Base-by-base conservation (phyloP, 2,888 invertebrate species). In the Anodontia alba region DNA sequence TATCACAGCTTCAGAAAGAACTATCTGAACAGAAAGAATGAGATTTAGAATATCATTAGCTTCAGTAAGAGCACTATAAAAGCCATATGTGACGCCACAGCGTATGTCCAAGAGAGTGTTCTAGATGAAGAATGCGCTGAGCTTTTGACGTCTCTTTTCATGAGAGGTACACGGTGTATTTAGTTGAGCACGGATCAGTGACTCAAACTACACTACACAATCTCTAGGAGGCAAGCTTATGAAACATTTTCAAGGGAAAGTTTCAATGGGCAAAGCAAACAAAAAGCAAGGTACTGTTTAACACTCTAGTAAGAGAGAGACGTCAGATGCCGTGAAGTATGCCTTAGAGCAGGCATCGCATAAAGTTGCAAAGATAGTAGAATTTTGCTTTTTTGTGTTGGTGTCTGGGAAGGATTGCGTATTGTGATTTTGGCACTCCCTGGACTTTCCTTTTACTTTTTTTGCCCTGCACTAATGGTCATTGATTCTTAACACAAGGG, bases 1-100 rank as follows among this genome's bases (percentile, higher is more conserved):
- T 74, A 79, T 26, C 68, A 79, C 36, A 31, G 43, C 17, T 79
- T 75, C 73, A 43, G 75, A 26, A 71, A n/a, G 23, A 31, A 36
- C 42, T 57, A 42, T 23, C 26, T 70, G 0, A 71, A 69, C 23
- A 54, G n/a, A 57, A 26, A 38, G n/a, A 20, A 29, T 23, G 69
- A 49, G 23, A 8, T 23, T 54, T 69, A 17, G 69, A 75, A 26
- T 66, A 43, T 66, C 15, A 62, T 15, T 38, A 68, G 23, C 42
- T 29, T 2, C n/a, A n/a, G 26, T 68, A 23, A 26, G 26, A 23
- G 29, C 51, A 69, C 23, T n/a, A 29, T 29, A 20, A 38, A 54
- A 42, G 51, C 76, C 12, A 69, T 76, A 31, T 38, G 7, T 15
- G 51, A 76, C 26, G 36, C 69, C 8, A 57, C 42, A 54, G 26